Base-by-base conservation (phyloP, 1,140 invertebrate genomes). In the Diorhabda elongata region DNA sequence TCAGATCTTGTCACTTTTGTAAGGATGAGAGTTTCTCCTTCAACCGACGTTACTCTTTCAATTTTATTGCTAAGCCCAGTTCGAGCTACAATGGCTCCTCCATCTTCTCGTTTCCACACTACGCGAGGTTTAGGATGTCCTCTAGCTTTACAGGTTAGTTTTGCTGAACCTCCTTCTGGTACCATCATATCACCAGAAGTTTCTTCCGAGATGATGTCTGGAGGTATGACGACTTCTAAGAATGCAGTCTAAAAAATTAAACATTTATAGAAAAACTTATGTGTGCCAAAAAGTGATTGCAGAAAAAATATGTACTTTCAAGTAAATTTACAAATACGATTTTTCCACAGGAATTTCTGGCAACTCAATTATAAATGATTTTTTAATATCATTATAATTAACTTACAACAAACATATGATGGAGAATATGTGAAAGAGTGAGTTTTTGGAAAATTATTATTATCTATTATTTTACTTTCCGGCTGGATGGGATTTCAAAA, bases 111-210 rank as follows among this genome's bases (percentile, higher is more conserved):
- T 64, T 89, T 85, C 94, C 95, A 97, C 4, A 88, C 85, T 66
- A 96, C 92, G 70, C 90, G 90, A 0, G 95, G 95, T 67, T 90
- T 88, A 3, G 92, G 92, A 80, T 91, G 92, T 0, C 94, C 94
- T 52, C 90, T 84, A 0, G 94, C 94, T 75, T 91, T 92, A 80
- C 95, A 97, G 26, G 90, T 87, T 63, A 97, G 83, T 76, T 93
- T 94, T 3, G 93, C 92, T 3, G 92, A 92, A 2, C 93, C 91
- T 45, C 94, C 94, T 83, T 97, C 95, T 2, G 92, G 91, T 9
- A 95, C 92, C 90, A 95, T 94, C 82, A 95, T 88, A 78, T 96
- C 94, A 41, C 93, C 90, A 59, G 93, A 92, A 3, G 92, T 94
- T 76, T 95, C 92, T 76, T 94, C 91, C 74, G 92, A 92, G 66